Conservation (phyloP, 2,888 invertebrate species). For the Acanthosepion pharaonis region DNA sequence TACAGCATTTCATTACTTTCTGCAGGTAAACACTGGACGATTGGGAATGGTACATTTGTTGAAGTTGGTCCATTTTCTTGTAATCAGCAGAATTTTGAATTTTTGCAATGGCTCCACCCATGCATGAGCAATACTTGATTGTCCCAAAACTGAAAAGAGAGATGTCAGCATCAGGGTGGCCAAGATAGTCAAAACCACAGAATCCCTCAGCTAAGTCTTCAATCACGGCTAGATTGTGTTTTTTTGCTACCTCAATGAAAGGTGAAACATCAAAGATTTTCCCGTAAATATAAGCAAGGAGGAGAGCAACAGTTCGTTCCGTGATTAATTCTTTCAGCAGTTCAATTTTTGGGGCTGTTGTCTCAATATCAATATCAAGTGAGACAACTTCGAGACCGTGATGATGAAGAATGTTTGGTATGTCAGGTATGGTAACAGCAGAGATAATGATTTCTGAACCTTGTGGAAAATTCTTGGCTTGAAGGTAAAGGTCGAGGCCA, state of each 20-base stretch:
- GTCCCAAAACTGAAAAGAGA: slow-evolving; percentile 74
- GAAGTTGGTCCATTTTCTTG: slow-evolving; percentile 63
- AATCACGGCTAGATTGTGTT: slow-evolving; percentile 66
- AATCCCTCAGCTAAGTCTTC: slow-evolving; percentile 75
- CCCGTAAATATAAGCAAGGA: slow-evolving; percentile 74
- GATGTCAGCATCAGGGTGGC: slow-evolving; percentile 72
- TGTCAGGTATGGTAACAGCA: slow-evolving; percentile 75
- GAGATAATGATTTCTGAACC: slow-evolving; percentile 75
- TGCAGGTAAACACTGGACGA: slow-evolving; percentile 65
- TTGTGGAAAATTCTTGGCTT: slow-evolving; percentile 68
- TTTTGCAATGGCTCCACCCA: slow-evolving; percentile 74
- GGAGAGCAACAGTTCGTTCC: slow-evolving; percentile 70
- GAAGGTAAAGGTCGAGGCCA: slow-evolving; percentile 70
- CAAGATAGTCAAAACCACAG: slow-evolving; percentile 69
- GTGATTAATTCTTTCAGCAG: slow-evolving; percentile 68
- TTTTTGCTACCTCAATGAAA: slow-evolving; percentile 65
- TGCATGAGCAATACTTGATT: slow-evolving; percentile 73
- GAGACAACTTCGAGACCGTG: slow-evolving; percentile 71
- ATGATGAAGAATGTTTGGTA: slow-evolving; percentile 68
- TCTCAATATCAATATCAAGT: slow-evolving; percentile 72
- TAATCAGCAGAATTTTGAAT: slow-evolving; percentile 64
- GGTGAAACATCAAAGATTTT: slow-evolving; percentile 69
- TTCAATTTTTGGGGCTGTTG: slow-evolving; percentile 69
- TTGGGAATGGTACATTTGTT: slow-evolving; percentile 66
- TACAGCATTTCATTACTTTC: slow-evolving; percentile 70